A percentile compares a stretch with the other conserved stretches of the same genome.
phyloP scores from a whole-genome alignment of 2,113 vertebrate species.

The Carassius carassius region DNA sequence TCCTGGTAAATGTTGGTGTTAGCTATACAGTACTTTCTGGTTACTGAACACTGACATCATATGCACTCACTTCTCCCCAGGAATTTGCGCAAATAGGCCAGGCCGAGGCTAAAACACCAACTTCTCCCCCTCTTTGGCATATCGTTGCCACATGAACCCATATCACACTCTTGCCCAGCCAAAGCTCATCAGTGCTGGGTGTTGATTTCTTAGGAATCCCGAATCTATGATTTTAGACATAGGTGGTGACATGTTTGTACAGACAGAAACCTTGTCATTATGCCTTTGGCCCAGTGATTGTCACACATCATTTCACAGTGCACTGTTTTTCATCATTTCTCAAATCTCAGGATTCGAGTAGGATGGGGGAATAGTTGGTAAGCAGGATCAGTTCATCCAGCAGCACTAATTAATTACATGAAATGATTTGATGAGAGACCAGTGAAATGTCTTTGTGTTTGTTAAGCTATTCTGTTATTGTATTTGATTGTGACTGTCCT shows the following conservation, averaged over 20 bases:
- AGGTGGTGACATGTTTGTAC: not conserved
- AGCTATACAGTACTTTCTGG: slow-evolving; percentile 14
- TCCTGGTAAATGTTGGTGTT: slow-evolving; percentile 48
- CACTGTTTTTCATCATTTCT: slow-evolving; percentile 15
- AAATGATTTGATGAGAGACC: not conserved
- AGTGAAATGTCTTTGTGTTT: not conserved
- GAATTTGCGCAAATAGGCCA: slow-evolving; percentile 67
- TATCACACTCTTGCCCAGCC: slow-evolving; percentile 22
- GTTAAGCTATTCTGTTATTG: slow-evolving; percentile 23
- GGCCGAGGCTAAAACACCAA: slow-evolving; percentile 64
- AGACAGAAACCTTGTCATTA: slow-evolving; percentile 1
- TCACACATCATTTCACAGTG: not conserved
- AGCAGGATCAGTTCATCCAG: slow-evolving; percentile 20
- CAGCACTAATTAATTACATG: slow-evolving; percentile 24
- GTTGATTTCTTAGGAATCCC: slow-evolving; percentile 30
- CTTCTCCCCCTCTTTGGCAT: slow-evolving; percentile 35
- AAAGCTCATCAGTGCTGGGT: slow-evolving; percentile 15
- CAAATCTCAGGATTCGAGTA: not conserved
- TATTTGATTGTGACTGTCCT: slow-evolving; percentile 15
- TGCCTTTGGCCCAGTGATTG: not conserved
- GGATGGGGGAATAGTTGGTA: not conserved
- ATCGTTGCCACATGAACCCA: slow-evolving; percentile 58
- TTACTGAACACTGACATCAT: slow-evolving; percentile 58
- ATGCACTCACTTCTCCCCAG: slow-evolving; percentile 53
- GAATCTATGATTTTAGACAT: not conserved